Evolutionary conservation across 2,797 vertebrate species (phyloP).

Genomic region (Tokudaia muenninki): DNA sequence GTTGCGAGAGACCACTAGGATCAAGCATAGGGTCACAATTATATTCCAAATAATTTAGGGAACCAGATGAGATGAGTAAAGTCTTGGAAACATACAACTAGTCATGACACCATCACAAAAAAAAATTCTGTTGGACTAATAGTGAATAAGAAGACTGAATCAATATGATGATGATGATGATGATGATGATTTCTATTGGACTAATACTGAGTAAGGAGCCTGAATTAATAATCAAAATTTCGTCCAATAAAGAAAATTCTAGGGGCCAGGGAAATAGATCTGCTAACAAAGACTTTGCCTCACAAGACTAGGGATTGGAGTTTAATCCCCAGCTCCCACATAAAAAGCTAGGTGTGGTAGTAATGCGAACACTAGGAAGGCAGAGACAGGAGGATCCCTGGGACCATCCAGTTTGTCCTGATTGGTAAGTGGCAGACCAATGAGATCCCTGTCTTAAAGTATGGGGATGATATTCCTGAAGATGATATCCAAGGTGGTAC

Average conservation of each 20-base stretch:
- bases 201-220: background rate
- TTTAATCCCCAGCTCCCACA: background rate
- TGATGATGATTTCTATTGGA: background rate
- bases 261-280: background rate
- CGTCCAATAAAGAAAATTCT: background rate
- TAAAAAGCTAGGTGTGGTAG: background rate
- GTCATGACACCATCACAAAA: background rate
- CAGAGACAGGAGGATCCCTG: background rate
- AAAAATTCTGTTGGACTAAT: background rate
- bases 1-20: background rate
- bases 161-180: background rate
- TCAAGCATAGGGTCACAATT: background rate
- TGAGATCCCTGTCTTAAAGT: background rate
- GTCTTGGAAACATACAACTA: background rate
- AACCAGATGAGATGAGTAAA: background rate
- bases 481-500: background rate
- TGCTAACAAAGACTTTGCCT: background rate
- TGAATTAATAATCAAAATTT: background rate
- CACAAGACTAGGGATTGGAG: too few species aligned
- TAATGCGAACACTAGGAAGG: background rate
- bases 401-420: background rate
- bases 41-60: background rate
- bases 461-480: background rate
- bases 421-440: background rate
- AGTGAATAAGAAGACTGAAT: background rate